Percentiles rank a stretch among this genome's conserved stretches.
Conservation (phyloP, 2,888 invertebrate species). For the Phalangium opilio region DNA sequence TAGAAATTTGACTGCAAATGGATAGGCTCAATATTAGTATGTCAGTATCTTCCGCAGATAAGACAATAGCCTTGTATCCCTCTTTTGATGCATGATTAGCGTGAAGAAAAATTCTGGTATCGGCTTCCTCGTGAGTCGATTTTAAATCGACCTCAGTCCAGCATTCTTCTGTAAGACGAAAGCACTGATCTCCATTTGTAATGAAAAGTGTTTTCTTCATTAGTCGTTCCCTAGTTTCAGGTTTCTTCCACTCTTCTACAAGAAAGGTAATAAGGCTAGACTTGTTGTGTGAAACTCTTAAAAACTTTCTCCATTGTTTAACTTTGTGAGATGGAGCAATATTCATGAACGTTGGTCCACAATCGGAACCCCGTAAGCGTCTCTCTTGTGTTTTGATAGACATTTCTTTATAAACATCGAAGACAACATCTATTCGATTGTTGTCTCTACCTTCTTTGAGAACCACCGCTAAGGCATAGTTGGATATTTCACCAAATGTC, state of each 20-base stretch:
- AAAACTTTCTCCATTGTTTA: not conserved
- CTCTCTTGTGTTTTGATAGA: not conserved
- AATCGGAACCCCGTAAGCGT: not conserved
- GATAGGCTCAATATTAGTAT: not conserved
- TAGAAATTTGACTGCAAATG: not conserved
- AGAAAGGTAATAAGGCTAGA: not conserved
- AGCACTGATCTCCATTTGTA: not conserved
- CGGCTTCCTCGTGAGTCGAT: not conserved
- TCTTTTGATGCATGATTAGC: not conserved
- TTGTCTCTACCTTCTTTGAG: not conserved
- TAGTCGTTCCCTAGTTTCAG: not conserved
- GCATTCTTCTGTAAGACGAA: not conserved
- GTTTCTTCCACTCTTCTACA: not conserved
- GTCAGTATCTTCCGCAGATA: not conserved
- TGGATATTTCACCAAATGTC: not conserved
- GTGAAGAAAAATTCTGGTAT: not conserved
- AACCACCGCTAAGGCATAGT: not conserved
- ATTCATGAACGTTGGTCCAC: not conserved
- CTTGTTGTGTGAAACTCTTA: not conserved
- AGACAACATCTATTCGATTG: not conserved
- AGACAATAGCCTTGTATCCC: not conserved
- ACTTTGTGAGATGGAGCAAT: not conserved
- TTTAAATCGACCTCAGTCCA: not conserved
- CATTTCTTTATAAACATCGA: not conserved
- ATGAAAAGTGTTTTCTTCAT: not conserved